Conservation (phyloP, 2,797 vertebrate species). For the Scolopax rusticola region DNA sequence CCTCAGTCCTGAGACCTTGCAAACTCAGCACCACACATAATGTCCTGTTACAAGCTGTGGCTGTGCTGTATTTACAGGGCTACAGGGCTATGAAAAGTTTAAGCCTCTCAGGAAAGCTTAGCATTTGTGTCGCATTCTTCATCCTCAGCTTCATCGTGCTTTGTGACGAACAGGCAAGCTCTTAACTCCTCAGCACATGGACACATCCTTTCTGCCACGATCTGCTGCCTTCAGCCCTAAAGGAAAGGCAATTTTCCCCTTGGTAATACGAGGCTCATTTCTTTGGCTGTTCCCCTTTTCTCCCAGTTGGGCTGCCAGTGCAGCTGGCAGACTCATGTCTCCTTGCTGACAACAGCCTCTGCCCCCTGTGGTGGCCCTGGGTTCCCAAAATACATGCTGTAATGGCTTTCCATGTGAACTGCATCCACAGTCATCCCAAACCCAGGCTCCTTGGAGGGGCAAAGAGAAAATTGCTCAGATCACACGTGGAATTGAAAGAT, state of each 20-base stretch:
- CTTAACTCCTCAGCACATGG: neutral
- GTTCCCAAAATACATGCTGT: neutral
- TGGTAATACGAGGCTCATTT: neutral
- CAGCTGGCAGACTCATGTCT: neutral
- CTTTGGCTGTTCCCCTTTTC: neutral
- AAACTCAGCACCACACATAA: neutral
- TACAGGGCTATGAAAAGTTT: neutral
- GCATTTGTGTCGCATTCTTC: neutral
- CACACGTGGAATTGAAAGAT: neutral
- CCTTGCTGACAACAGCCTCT: neutral
- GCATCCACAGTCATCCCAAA: neutral
- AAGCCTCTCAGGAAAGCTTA: neutral
- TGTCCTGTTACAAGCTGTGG: rapidly evolving
- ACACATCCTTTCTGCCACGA: rapidly evolving
- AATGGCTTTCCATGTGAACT: neutral
- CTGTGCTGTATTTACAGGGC: neutral
- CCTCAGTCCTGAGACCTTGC: neutral
- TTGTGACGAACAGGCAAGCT: neutral
- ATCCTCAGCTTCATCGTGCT: neutral
- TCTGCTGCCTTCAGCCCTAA: neutral
- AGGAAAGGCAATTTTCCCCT: neutral
- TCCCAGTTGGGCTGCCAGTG: neutral
- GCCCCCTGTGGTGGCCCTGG: neutral
- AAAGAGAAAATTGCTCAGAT: neutral
- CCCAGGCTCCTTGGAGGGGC: neutral